Evolutionary conservation across 2,113 vertebrate genomes (phyloP), one percentile per base, ranked within the genome.

Genomic region (Elaphurus davidianus): DNA sequence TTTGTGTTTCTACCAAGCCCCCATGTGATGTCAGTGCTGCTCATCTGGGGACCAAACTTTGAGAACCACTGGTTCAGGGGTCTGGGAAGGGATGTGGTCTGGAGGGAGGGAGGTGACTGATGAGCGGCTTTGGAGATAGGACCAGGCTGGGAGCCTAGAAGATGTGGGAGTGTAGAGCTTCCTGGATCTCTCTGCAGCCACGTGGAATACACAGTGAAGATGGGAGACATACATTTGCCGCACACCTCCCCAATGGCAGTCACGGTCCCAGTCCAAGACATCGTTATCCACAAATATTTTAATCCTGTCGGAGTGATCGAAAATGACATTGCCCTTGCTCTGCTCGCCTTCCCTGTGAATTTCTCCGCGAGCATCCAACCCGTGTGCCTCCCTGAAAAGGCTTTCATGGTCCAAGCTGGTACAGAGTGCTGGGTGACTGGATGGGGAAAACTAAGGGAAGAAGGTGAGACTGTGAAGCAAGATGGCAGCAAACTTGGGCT

Each of bases 341-440:
- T 94, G 85, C 95, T 98, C 5, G 30, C 91, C 27, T 91, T 54
- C 78, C 98, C 98, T 5, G 98, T 97, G 96, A 97, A 92, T 27
- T 97, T 85, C 71, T 90, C 81, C 4, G 1, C 17, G 0, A 2
- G 67, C 67, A 93, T 98, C 83, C 98, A 98, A 89, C 97, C 98
- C 0, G 88, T 98, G 43, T 98, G 98, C 86, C 79, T 98, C 55
- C 98, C 98, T 6, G 54, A 62, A 30, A 94, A 50, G 82, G 0
- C 67, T 17, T 98, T 98, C 59, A 1, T 30, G 57, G 76, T 98
- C 57, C 4, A 47, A 45, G 1, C n/a, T 0, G 82, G 50, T 3
- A 91, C 86, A 0, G 5, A 14, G 33, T 98, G 98, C 98, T 98
- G 98, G 98, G 97, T 98, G 86, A 97, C 98, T 3, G 98, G 98